Evolutionary conservation across 2,888 invertebrate species (phyloP).

Genomic region (Ectobius pallidus): DNA sequence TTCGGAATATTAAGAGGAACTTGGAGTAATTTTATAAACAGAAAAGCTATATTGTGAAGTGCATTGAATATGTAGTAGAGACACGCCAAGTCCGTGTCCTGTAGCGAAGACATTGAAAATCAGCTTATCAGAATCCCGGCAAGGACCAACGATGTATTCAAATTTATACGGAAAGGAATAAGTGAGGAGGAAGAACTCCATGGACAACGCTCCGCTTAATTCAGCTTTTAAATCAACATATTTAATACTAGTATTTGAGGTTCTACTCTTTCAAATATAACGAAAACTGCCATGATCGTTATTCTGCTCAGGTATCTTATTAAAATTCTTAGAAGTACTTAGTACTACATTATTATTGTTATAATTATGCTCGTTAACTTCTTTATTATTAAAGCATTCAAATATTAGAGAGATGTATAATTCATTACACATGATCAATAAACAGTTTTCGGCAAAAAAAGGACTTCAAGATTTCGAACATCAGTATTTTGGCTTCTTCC

Average conservation of each 20-base stretch:
- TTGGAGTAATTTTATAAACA: too few relatives aligned
- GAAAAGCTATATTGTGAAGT: too few relatives aligned
- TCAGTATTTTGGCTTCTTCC: too few relatives aligned
- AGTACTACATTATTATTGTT: constrained; percentile 9
- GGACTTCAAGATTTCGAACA: too few relatives aligned
- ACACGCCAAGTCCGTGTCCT: too few relatives aligned
- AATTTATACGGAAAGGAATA: not conserved
- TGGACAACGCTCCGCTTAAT: not conserved
- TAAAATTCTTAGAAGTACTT: too few relatives aligned
- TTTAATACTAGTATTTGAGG: not conserved
- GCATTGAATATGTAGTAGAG: too few relatives aligned
- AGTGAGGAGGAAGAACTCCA: not conserved
- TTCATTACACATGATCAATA: too few relatives aligned
- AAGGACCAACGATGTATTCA: not conserved
- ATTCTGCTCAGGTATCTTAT: not conserved
- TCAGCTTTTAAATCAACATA: constrained; percentile 6
- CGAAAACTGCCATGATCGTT: not conserved
- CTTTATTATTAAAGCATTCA: not conserved
- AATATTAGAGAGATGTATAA: too few relatives aligned
- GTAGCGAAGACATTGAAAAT: not conserved
- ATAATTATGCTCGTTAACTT: not conserved
- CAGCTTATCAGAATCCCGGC: not conserved
- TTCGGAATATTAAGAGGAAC: too few relatives aligned
- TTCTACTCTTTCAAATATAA: not conserved
- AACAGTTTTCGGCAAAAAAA: too few relatives aligned